Evolutionary conservation across 2,113 vertebrate genomes (phyloP).

Genomic region (Lycocorax pyrrhopterus): DNA sequence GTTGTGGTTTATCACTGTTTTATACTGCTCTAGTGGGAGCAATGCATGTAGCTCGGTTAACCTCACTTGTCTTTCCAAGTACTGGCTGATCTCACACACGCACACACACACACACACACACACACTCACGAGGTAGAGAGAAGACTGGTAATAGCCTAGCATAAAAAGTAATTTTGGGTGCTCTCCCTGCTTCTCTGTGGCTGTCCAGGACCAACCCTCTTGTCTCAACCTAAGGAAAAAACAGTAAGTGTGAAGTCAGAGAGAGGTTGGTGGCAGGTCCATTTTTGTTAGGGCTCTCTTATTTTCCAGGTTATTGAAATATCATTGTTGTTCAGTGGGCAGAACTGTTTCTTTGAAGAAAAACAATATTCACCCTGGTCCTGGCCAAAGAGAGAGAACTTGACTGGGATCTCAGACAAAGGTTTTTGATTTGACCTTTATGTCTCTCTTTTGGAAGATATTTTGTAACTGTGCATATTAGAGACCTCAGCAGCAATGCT

Average conservation of each 20-base stretch:
- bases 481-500: not conserved
- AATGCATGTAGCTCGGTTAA: slow-evolving; percentile 40
- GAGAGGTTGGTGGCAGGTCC: not conserved
- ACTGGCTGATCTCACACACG: not conserved
- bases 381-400: not conserved
- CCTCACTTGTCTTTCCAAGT: slow-evolving; percentile 17
- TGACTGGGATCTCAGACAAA: not conserved
- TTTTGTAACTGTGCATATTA: not conserved
- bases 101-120: not conserved
- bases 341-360: not conserved
- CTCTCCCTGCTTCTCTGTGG: not conserved
- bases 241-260: not conserved
- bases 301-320: not conserved
- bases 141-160: not conserved
- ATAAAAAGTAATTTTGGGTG: not conserved
- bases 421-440: not conserved
- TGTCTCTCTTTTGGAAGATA: not conserved
- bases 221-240: not conserved
- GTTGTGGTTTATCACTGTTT: slow-evolving; percentile 38
- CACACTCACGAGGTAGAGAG: not conserved
- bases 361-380: not conserved
- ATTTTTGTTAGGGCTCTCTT: not conserved
- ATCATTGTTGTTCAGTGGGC: not conserved
- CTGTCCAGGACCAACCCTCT: not conserved
- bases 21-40: slow-evolving; percentile 36